Evolutionary conservation across 1,140 invertebrate species (phyloP).

Genomic region (Zaprionus taronus): DNA sequence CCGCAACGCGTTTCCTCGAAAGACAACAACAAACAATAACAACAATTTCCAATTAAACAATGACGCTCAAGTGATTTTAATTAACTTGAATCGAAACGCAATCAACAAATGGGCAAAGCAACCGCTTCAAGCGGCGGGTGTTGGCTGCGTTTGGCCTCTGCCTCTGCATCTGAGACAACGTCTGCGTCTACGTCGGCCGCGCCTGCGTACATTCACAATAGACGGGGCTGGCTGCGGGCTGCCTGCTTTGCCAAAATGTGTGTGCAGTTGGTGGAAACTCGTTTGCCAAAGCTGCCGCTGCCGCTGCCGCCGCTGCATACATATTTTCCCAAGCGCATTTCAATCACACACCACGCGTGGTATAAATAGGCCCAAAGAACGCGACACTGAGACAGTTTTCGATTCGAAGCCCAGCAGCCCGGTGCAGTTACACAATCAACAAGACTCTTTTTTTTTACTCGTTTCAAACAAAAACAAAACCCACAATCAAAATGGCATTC

Average conservation of each 20-base stretch:
- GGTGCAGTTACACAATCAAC: conserved; percentile 32
- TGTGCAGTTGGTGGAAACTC: conserved; percentile 27
- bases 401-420: conserved; percentile 41
- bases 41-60: conserved; percentile 75
- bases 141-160: conserved; percentile 6
- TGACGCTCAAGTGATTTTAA: conserved; percentile 47
- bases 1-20: conserved; percentile 25
- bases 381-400: conserved; percentile 71
- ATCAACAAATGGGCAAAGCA: conserved; percentile 47
- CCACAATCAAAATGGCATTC: conserved; percentile 70
- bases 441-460: conserved; percentile 49
- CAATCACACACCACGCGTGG: conserved; percentile 9
- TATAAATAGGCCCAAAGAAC: conserved; percentile 83
- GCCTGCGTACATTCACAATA: conserved; percentile 47
- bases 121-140: conserved; percentile 35
- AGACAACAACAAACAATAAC: conserved; percentile 30
- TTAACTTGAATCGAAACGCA: conserved; percentile 59
- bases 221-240: conserved; percentile 18
- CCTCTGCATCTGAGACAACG: not conserved
- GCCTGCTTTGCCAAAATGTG: conserved; percentile 57
- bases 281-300: conserved; percentile 29
- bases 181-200: conserved; percentile 34
- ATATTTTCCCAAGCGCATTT: conserved; percentile 52
- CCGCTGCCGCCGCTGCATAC: conserved; percentile 33
- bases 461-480: conserved; percentile 30